Conservation (phyloP, 2,113 vertebrate genomes). For the Micromys minutus region DNA sequence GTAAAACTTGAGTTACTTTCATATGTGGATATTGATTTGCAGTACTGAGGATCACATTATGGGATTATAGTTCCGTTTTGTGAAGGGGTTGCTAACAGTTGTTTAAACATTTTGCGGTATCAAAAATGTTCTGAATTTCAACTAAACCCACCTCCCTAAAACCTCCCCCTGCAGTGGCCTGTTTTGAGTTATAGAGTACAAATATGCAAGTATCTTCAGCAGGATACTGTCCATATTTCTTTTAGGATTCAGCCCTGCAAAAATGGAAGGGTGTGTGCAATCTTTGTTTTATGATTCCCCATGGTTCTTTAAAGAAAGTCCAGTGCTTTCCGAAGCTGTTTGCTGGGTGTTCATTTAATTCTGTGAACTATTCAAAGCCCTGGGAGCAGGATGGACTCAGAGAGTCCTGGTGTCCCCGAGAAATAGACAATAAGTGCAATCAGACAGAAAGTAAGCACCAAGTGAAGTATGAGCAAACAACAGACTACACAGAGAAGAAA, state of each 20-base stretch:
- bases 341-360: not conserved
- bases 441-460: not conserved
- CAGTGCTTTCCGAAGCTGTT: not conserved
- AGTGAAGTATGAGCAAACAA: not conserved
- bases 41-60: conserved; percentile 63
- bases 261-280: not conserved
- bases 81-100: conserved; percentile 53
- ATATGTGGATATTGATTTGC: conserved; percentile 59
- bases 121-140: conserved; percentile 15
- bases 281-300: not conserved
- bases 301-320: not conserved
- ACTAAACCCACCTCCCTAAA: conserved; percentile 22
- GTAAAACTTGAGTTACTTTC: conserved; percentile 78
- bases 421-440: not conserved
- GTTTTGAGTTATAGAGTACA: conserved; percentile 8
- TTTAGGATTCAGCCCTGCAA: not conserved
- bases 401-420: not conserved
- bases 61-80: conserved; percentile 59
- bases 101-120: conserved; percentile 39
- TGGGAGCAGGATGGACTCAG: not conserved
- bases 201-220: not conserved
- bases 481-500: not conserved
- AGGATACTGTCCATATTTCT: not conserved
- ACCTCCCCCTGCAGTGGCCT: not conserved
- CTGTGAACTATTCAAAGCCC: not conserved